phyloP scores from a whole-genome alignment of 2,888 invertebrate genomes.

The Frankliniella intonsa region DNA sequence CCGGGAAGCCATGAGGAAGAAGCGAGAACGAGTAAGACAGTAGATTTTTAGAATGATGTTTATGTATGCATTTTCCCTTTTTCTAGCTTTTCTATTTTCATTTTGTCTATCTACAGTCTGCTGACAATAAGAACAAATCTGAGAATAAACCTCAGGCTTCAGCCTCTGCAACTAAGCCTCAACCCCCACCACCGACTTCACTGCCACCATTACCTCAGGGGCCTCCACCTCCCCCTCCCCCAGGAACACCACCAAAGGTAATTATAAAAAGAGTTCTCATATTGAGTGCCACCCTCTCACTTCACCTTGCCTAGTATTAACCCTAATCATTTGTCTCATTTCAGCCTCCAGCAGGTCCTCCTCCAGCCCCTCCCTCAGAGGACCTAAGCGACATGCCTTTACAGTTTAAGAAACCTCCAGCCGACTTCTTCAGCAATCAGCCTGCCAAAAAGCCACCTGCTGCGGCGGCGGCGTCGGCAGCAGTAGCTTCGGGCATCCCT shows the following conservation, averaged over 20 bases:
- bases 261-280: background rate
- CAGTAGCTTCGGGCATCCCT: background rate
- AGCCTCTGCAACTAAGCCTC: background rate
- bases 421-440: background rate
- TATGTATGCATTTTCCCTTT: background rate
- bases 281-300: too few relatives aligned
- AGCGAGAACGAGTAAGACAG: conserved; percentile 47
- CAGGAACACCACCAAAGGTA: background rate
- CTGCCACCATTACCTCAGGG: conserved; percentile 11
- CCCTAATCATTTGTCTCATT: background rate
- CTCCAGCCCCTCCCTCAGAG: background rate
- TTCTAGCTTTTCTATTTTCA: background rate
- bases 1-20: conserved; percentile 74
- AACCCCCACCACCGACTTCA: background rate
- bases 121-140: background rate
- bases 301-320: too few relatives aligned
- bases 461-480: too few relatives aligned
- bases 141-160: background rate
- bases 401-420: background rate
- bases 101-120: background rate
- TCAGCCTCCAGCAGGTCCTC: background rate
- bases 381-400: background rate
- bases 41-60: background rate
- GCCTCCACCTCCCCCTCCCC: background rate
- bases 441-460: background rate